Base-by-base conservation (phyloP, 2,797 vertebrate genomes). In the Babyrousa celebensis region DNA sequence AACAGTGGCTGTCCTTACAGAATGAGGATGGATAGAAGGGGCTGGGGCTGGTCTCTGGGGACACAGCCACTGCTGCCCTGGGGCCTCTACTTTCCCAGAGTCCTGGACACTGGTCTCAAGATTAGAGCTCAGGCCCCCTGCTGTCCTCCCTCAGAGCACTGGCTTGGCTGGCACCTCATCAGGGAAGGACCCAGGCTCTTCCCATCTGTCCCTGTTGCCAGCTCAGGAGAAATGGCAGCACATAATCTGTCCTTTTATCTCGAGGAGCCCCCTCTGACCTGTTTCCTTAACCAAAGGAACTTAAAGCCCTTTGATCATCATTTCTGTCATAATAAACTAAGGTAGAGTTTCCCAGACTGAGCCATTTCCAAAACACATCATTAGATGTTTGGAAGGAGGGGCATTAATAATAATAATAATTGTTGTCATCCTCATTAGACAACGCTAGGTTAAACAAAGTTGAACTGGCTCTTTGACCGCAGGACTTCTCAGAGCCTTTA, bases 91-190 rank as follows among this genome's bases (percentile, higher is more conserved):
- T 40, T 74, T 17, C 43, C 71, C 71, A 48, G 71, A 25, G 72
- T 74, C 72, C 43, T 27, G 23, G 43, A 29, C 17, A 15, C 72
- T 27, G 12, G 12, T 85, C 23, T 77, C 36, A 14, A 14, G 52
- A 8, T 5, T 12, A 8, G 56, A n/a, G 40, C 29, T 58, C 5
- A 1, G 8, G 18, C 48, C 8, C 43, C 25, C 16, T 4, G 0
- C 56, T 3, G 20, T 14, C 9, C 27, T 5, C 4, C 48, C 36
- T 32, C 32, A 15, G 0, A 18, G 58, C 67, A 18, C 40, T 7
- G 3, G 52, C 54, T 67, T 12, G 29, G 16, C 60, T 52, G 6
- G 1, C 1, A 17, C 36, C 29, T 54, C 16, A 29, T 40, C 68
- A 18, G 60, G 83, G 48, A 80, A 65, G 67, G 20, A 16, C 48